Evolutionary conservation across 2,797 vertebrate species (phyloP).

Genomic region (Coluber constrictor): DNA sequence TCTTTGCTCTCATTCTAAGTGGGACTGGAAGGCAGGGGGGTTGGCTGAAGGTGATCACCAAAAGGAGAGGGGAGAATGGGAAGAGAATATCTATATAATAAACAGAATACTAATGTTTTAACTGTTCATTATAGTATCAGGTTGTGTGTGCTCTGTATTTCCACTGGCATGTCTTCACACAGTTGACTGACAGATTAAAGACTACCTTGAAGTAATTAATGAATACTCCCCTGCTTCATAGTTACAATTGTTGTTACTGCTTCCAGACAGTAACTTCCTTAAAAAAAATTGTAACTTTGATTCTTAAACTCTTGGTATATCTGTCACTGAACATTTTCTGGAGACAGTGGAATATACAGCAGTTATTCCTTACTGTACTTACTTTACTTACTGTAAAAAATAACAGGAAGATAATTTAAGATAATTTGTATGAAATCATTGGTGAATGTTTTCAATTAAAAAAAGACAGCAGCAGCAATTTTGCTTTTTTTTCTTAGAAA

Average conservation of each 20-base stretch:
- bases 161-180: not conserved
- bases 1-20: not conserved
- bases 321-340: constrained; percentile 5
- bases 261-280: constrained; percentile 19
- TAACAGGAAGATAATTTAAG: not conserved
- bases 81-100: not conserved
- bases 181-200: not conserved
- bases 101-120: not conserved
- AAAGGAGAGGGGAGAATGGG: not conserved
- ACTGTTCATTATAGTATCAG: not conserved
- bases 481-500: constrained; percentile 41
- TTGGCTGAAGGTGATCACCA: not conserved
- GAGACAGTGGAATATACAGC: not conserved
- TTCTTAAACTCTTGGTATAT: not conserved
- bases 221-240: fast-evolving
- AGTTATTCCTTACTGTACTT: not conserved
- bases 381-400: not conserved
- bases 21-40: not conserved
- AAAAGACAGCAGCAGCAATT: constrained; percentile 31
- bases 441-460: constrained; percentile 16
- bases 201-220: not conserved
- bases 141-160: not conserved
- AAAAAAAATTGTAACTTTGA: not conserved
- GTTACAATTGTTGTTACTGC: not conserved
- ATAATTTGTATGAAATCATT: not conserved